These are phyloP conservation scores for Trachops cirrhosus DNA, from an alignment of 2,797 vertebrate species.

Conservation along the genomic window DNA sequence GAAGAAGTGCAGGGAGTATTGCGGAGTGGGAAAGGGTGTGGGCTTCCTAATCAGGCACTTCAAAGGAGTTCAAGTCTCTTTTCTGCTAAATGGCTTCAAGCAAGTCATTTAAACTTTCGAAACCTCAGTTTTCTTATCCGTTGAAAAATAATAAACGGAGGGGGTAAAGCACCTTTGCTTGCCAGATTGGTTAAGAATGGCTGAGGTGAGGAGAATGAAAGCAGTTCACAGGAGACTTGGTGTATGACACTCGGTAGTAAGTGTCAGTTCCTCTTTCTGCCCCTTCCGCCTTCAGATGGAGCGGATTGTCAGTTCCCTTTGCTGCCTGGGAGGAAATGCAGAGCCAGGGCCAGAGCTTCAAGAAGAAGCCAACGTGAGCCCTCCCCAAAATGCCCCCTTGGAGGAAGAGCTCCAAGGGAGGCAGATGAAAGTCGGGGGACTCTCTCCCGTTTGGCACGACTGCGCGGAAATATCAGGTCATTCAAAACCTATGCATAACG, in stretches of 20 bases:
- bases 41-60: not conserved
- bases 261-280: not conserved
- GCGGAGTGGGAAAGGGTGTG: not conserved
- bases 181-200: not conserved
- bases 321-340: not conserved
- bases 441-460: not conserved
- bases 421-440: not conserved
- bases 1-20: not conserved
- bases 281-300: not conserved
- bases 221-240: not conserved
- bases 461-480: slow-evolving; percentile 14
- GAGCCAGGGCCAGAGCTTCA: not conserved
- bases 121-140: slow-evolving; percentile 1
- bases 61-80: not conserved
- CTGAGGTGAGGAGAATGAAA: not conserved
- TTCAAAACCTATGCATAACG: slow-evolving; percentile 24
- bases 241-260: not conserved
- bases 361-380: not conserved
- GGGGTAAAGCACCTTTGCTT: not conserved
- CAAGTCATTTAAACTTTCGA: not conserved
- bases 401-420: not conserved
- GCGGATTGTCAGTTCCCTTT: not conserved
- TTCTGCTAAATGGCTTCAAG: not conserved
- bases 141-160: not conserved
- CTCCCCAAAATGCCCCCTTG: not conserved